phyloP scores from a whole-genome alignment of 2,113 vertebrate species.

The Bambusicola thoracicus region DNA sequence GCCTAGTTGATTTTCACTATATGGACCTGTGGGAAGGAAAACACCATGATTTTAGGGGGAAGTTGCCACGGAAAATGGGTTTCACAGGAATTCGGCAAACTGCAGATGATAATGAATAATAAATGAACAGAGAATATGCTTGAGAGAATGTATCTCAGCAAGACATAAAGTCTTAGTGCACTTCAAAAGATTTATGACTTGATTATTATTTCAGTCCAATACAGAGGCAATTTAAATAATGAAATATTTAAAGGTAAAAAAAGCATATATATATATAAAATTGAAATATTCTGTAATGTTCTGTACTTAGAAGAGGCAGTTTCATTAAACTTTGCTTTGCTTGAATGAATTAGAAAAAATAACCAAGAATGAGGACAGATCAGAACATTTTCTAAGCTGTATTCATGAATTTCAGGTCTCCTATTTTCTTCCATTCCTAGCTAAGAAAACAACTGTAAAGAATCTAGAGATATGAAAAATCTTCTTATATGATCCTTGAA shows the following conservation, averaged over 20 bases:
- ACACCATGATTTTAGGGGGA: not conserved
- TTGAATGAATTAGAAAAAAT: not conserved
- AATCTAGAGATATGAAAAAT: not conserved
- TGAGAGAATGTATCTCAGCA: constrained; percentile 43
- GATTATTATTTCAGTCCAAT: constrained; percentile 30
- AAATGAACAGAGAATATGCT: constrained; percentile 37
- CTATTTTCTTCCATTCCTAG: not conserved
- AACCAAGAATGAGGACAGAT: not conserved
- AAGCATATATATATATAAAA: not conserved
- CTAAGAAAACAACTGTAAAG: constrained; percentile 15
- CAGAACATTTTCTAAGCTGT: not conserved
- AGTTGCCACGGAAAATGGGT: constrained; percentile 8
- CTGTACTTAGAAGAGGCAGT: not conserved
- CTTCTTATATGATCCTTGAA: constrained; percentile 40
- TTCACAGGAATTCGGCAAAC: constrained; percentile 59
- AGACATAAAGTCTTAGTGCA: constrained; percentile 36
- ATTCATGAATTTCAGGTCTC: constrained; percentile 16
- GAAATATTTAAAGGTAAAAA: constrained; percentile 32
- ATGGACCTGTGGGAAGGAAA: not conserved
- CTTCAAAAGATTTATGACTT: constrained; percentile 54
- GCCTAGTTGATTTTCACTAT: not conserved
- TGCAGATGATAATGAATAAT: constrained; percentile 69
- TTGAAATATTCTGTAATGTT: not conserved
- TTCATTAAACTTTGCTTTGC: not conserved
- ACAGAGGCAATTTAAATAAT: constrained; percentile 46